Evolutionary conservation across 2,888 invertebrate genomes (phyloP), one percentile per base, ranked within the genome.

Genomic region (Formica aserva): DNA sequence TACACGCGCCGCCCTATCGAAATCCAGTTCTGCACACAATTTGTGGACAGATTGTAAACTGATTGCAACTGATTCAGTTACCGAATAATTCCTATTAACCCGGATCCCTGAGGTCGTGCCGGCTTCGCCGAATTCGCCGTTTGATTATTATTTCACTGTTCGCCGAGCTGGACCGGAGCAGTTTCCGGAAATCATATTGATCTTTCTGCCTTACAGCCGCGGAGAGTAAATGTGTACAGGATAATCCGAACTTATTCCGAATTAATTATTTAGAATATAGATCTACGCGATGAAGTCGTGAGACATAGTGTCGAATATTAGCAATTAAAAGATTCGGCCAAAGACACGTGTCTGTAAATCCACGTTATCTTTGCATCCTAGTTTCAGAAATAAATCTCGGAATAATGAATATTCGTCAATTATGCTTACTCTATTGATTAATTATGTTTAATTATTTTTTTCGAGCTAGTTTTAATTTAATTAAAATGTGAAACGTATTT

Each of bases 101-200:
- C 63, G 55, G 22, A 55, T 77, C 63, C 13, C 52, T 29, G 60
- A 63, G 55, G 26, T 57, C 65, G 69, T 32, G 35, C n/a, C 5
- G 8, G 3, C 8, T 35, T 5, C 69, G 11, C 8, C 13, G 22
- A 22, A 52, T 65, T 45, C 72, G 48, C 55, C 38, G 38, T 62
- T 84, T 74, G 69, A 63, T 82, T 84, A 84, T 75, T 74, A 82
- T 71, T 71, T 63, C 69, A 38, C 6, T 52, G 32, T 69, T 77
- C n/a, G n/a, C 15, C 62, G 62, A 62, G 22, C 60, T 38, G 66
- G 11, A 57, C 29, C n/a, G 52, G 13, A 45, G 3, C n/a, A 41
- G 0, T 11, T 41, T 32, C 8, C 29, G 55, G 69, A 55, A 77
- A 57, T 77, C 3, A 4, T 35, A 22, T 29, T 13, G n/a, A 13